Conservation (phyloP, 1,140 invertebrate genomes). For the Caenorhabditis briggsae region DNA sequence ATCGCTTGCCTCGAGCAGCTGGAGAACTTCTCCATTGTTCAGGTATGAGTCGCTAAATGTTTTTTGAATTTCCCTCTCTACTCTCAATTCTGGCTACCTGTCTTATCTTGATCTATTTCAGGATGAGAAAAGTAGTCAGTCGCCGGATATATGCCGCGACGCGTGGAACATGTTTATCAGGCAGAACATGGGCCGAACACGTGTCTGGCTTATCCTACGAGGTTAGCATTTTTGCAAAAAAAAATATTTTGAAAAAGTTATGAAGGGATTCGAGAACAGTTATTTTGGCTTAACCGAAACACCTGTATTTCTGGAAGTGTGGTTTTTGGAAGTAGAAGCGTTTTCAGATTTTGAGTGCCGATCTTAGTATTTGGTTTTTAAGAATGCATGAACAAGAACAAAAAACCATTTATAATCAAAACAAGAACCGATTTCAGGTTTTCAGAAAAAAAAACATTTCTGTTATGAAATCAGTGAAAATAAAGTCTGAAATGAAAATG, state of each 20-base stretch:
- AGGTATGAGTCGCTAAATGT: slow-evolving; percentile 6
- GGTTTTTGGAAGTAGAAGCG: neutral
- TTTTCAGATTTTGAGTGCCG: too few species aligned
- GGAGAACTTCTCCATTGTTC: slow-evolving; percentile 49
- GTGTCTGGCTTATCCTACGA: slow-evolving; percentile 52
- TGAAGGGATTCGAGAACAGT: neutral
- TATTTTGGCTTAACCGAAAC: neutral
- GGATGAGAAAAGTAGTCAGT: slow-evolving; percentile 52
- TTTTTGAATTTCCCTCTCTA: neutral
- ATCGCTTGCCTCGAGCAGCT: slow-evolving; percentile 54
- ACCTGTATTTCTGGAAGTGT: neutral
- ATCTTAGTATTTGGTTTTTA: too few species aligned
- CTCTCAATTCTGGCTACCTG: slow-evolving; percentile 16
- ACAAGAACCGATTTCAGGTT: neutral
- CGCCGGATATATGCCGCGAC: slow-evolving; percentile 38
- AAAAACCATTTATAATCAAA: too few species aligned
- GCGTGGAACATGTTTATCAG: slow-evolving; percentile 41
- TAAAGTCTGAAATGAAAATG: neutral
- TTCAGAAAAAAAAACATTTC: neutral
- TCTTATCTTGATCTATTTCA: slow-evolving; percentile 12
- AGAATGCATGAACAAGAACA: too few species aligned
- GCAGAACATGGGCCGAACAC: slow-evolving; percentile 51
- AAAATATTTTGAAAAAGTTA: neutral
- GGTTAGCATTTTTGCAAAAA: slow-evolving; percentile 25
- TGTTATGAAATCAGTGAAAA: neutral